Conservation (phyloP, 1,140 invertebrate genomes). For the Rhopalosiphum padi region DNA sequence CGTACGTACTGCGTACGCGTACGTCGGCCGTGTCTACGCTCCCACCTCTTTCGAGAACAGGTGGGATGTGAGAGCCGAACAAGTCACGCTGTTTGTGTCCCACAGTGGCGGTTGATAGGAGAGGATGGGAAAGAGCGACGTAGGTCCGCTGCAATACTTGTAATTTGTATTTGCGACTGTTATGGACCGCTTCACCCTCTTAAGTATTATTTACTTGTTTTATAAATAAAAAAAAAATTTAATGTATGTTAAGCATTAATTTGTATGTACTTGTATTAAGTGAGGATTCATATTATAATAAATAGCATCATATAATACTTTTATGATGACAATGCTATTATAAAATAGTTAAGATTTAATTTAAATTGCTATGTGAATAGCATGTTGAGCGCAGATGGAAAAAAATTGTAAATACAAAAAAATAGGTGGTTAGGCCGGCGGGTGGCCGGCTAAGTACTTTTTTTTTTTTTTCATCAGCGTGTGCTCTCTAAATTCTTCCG, state of each 20-base stretch:
- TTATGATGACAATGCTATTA: background rate
- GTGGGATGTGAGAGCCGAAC: no score
- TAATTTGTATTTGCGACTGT: no score
- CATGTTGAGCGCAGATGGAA: background rate
- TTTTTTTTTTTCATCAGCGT: background rate
- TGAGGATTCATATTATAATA: background rate
- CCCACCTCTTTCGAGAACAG: no score
- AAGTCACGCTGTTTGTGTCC: no score
- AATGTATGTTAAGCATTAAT: background rate
- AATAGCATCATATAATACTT: background rate
- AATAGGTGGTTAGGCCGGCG: no score
- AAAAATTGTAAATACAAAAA: background rate
- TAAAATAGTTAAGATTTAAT: background rate
- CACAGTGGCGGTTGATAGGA: no score
- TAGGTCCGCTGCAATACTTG: no score
- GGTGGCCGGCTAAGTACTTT: background rate
- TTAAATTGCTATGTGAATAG: background rate
- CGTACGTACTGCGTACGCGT: no score
- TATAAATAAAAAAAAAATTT: background rate
- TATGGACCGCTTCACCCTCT: no score
- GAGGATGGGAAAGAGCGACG: no score
- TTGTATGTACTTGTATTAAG: background rate
- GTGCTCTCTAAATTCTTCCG: background rate
- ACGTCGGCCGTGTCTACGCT: no score
- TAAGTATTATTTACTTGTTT: background rate